Evolutionary conservation across 2,888 invertebrate genomes (phyloP).

Genomic region (Microchrysa polita): DNA sequence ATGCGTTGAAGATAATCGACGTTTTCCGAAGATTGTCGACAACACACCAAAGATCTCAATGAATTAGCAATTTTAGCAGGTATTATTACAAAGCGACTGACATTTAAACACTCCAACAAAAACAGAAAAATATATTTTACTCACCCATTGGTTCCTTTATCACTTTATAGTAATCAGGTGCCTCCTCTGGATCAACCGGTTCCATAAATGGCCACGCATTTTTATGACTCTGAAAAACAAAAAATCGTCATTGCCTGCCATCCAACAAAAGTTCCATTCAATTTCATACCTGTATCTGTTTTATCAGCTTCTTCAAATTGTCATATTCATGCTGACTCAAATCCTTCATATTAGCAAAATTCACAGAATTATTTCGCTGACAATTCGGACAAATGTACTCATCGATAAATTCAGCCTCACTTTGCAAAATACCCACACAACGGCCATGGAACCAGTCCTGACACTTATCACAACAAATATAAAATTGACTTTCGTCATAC

Average conservation of each 20-base stretch:
- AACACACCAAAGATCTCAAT: no score
- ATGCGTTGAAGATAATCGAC: no score
- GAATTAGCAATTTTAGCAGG: no score
- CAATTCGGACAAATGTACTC: slow-evolving; percentile 97
- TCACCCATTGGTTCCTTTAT: slow-evolving; percentile 96
- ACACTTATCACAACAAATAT: slow-evolving; percentile 98
- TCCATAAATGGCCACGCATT: slow-evolving; percentile 98
- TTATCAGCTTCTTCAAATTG: slow-evolving; percentile 84
- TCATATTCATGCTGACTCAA: slow-evolving; percentile 82
- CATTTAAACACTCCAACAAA: no score
- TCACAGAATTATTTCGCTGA: slow-evolving; percentile 87
- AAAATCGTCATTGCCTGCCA: slow-evolving; percentile 6
- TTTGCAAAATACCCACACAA: slow-evolving; percentile 94
- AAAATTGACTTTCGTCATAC: slow-evolving; percentile 98
- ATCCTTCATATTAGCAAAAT: slow-evolving; percentile 89
- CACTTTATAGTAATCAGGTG: slow-evolving; percentile 95
- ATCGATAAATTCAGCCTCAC: slow-evolving; percentile 93
- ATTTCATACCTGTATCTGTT: slow-evolving; percentile 80
- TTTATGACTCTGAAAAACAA: slow-evolving; percentile 79
- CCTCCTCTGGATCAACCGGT: slow-evolving; percentile 95
- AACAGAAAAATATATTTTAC: slow-evolving; percentile 56
- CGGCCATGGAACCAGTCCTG: slow-evolving; percentile 99
- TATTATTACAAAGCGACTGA: no score
- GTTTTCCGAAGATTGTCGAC: no score
- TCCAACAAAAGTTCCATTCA: no score